Conservation (phyloP, 2,797 vertebrate species). For the Muscicapa striata region DNA sequence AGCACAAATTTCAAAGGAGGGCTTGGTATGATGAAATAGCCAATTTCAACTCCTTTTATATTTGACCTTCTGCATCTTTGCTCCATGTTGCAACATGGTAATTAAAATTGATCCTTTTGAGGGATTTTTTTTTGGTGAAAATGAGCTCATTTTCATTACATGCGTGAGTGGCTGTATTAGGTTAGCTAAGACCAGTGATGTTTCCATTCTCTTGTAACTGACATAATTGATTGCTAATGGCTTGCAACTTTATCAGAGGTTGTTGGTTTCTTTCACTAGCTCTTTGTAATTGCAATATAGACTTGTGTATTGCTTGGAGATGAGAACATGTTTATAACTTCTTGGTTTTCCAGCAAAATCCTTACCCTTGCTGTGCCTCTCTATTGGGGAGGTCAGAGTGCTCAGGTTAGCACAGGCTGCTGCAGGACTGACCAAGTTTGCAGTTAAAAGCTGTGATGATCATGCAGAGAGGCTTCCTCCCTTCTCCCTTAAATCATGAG, state of each 20-base stretch:
- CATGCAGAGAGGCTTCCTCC: background rate
- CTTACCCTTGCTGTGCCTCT: background rate
- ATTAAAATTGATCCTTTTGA: conserved; percentile 67
- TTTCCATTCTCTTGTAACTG: conserved; percentile 40
- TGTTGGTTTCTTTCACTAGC: background rate
- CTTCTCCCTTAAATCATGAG: background rate
- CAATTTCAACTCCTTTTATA: conserved; percentile 68
- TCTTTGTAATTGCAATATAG: background rate
- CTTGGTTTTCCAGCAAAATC: background rate
- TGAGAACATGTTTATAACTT: background rate
- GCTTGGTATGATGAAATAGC: conserved; percentile 46
- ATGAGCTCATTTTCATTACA: conserved; percentile 47
- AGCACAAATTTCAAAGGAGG: conserved; percentile 43
- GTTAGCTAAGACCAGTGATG: conserved; percentile 39
- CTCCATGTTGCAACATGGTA: conserved; percentile 33
- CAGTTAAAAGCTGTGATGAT: background rate
- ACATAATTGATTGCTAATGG: conserved; percentile 3
- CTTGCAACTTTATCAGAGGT: conserved; percentile 43
- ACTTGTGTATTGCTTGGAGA: background rate
- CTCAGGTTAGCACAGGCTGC: background rate
- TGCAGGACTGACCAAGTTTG: background rate
- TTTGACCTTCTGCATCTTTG: conserved; percentile 69
- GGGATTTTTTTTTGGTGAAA: background rate
- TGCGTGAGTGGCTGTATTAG: background rate
- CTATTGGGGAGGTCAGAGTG: background rate